phyloP scores from a whole-genome alignment of 1,140 invertebrate species.

The Dendrolimus punctatus region DNA sequence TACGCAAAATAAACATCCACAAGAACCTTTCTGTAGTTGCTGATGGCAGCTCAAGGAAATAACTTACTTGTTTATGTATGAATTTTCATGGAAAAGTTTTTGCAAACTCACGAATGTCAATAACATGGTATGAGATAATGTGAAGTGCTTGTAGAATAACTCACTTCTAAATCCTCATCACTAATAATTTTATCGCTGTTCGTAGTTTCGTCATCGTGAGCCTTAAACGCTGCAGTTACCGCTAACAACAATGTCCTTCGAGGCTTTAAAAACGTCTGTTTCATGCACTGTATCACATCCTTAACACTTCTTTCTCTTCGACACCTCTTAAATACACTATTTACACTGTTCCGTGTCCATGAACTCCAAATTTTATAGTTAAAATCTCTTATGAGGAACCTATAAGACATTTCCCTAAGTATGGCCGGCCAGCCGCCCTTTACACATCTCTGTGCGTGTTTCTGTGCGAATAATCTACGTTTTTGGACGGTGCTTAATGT shows the following conservation, averaged over 20 bases:
- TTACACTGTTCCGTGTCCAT: conserved; percentile 43
- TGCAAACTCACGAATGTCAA: no score
- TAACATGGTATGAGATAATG: no score
- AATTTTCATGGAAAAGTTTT: no score
- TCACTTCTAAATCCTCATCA: conserved; percentile 55
- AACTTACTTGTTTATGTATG: no score
- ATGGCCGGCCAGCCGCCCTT: no score
- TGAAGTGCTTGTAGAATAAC: background rate
- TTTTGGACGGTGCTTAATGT: conserved; percentile 14
- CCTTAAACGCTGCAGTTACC: conserved; percentile 52
- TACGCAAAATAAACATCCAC: no score
- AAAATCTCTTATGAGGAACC: conserved; percentile 37
- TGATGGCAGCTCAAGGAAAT: no score
- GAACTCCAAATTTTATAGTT: conserved; percentile 39
- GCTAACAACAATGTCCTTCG: conserved; percentile 46
- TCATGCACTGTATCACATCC: conserved; percentile 48
- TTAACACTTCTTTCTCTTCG: conserved; percentile 37
- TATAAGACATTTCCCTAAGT: conserved; percentile 4
- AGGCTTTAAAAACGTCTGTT: conserved; percentile 42
- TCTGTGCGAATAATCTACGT: conserved; percentile 12
- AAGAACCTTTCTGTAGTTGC: no score
- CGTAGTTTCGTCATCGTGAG: conserved; percentile 20
- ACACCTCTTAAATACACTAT: conserved; percentile 39
- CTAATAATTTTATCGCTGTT: conserved; percentile 46
- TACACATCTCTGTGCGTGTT: no score